Evolutionary conservation across 2,888 invertebrate genomes (phyloP), one percentile per base, ranked within the genome.

Genomic region (Tryphoninae sp.): DNA sequence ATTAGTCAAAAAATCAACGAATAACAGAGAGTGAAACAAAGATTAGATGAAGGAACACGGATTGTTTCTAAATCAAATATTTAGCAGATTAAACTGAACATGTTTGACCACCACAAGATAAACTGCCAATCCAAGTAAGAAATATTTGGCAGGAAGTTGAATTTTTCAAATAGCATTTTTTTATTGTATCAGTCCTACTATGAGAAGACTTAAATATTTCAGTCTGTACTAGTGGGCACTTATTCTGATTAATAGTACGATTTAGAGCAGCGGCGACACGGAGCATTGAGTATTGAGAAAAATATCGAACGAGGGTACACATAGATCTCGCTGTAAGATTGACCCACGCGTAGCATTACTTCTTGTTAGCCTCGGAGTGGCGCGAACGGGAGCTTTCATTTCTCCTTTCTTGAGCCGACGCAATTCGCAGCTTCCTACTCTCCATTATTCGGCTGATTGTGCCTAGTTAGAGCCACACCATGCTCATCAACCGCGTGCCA

Each of bases 351-450:
- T 87, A 87, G 89, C 90, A 92, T 91, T 91, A 91, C 89, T 91
- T 89, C 90, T 90, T 91, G 90, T 92, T 92, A 92, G 90, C 90
- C 91, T 89, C 90, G 85, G 86, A 89, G 89, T 88, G 90, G 89
- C 89, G 89, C 88, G 76, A 79, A 89, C 90, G 90, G 91, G 91
- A 91, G 90, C 91, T 91, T 91, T 91, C 91, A 91, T 91, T 91
- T 89, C 87, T 87, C 86, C 86, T 84, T 19, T 55, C 65, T 49
- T 55, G 68, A 72, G 76, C 76, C 67, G 72, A 62, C 55, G 67
- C 68, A 76, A 88, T 88, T 89, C 86, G 84, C 86, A 86, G 64
- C 74, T 68, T 65, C 75, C 71, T 72, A 55, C 40, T 78, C 69
- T 75, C 80, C 51, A 49, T 86, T 86, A 84, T 89, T 89, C 90